phyloP scores from a whole-genome alignment of 2,888 invertebrate genomes.

The Boloria selene region DNA sequence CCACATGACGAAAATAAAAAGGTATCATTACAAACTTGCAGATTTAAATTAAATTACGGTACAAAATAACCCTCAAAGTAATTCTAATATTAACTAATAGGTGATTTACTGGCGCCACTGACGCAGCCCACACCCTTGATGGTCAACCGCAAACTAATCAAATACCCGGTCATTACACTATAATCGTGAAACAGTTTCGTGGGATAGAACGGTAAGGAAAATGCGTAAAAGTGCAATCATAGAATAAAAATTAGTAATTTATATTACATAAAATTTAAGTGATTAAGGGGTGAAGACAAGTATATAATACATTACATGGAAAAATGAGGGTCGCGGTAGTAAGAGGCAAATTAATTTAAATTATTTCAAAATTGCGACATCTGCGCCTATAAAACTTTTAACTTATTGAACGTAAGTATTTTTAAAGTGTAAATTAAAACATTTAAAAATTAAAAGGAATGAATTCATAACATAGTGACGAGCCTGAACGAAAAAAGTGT shows the following conservation, averaged over 20 bases:
- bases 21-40: slow-evolving; percentile 2
- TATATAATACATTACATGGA: too few species aligned
- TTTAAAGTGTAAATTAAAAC: too few species aligned
- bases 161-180: slow-evolving; percentile 72
- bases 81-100: slow-evolving; percentile 53
- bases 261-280: too few species aligned
- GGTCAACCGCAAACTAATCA: slow-evolving; percentile 78
- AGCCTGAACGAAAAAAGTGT: too few species aligned
- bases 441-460: too few species aligned
- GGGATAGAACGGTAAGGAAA: slow-evolving; percentile 50
- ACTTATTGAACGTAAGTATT: too few species aligned
- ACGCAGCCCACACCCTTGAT: slow-evolving; percentile 49
- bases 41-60: slow-evolving; percentile 5
- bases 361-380: too few species aligned
- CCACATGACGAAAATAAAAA: background rate
- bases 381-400: too few species aligned
- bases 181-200: slow-evolving; percentile 65
- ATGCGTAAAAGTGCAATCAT: slow-evolving; percentile 54
- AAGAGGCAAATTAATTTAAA: too few species aligned
- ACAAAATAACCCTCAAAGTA: slow-evolving; percentile 16
- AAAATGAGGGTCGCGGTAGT: too few species aligned
- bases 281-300: too few species aligned
- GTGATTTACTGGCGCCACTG: slow-evolving; percentile 73
- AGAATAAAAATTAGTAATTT: slow-evolving; percentile 21
- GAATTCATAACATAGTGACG: too few species aligned